Evolutionary conservation across 2,797 vertebrate species (phyloP), one percentile per base, ranked within the genome.

Genomic region (Melanotaenia trifasciata): DNA sequence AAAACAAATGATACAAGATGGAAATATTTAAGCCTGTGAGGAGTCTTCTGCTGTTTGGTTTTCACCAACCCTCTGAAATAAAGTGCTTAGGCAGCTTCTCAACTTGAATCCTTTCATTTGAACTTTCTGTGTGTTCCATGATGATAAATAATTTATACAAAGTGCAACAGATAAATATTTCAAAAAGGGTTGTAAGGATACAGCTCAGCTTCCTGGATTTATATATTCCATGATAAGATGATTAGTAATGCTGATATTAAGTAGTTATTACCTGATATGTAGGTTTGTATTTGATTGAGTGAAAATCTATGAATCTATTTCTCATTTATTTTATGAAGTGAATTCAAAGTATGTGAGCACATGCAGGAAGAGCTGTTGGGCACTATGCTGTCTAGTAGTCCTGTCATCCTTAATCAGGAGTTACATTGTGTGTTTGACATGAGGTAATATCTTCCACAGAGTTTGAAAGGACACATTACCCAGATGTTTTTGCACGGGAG

Each of bases 391-490:
- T 76, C 58, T 63, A 26, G 60, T 72, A 10, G 36, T 58, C 56
- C 63, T 71, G 71, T 80, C 78, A 59, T 16, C 16, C 32, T 57
- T 0, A 2, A 72, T 85, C 43, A 75, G 13, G 64, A 58, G 58
- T 54, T 66, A 26, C 72, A 67, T 54, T 70, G 74, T 61, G 75
- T 77, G 62, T 85, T 58, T 90, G 73, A 91, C 84, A 30, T 76
- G 20, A 69, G 60, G 68, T 82, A 45, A 67, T 89, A 33, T 90
- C 68, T 73, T 88, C 74, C 58, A 59, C 90, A 96, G 96, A 96
- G 89, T 96, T 96, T 89, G 96, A 96, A 85, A 92, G 95, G 82
- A 96, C 96, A 67, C 96, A 96, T 87, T 96, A 96, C 86, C 96
- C 96, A 60, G 96, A 96, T 67, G 95, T 96, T 77, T 96, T 96